Base-by-base conservation (phyloP, 64 coral and sea anemone genomes). In the Dendrophyllia cribrosa region DNA sequence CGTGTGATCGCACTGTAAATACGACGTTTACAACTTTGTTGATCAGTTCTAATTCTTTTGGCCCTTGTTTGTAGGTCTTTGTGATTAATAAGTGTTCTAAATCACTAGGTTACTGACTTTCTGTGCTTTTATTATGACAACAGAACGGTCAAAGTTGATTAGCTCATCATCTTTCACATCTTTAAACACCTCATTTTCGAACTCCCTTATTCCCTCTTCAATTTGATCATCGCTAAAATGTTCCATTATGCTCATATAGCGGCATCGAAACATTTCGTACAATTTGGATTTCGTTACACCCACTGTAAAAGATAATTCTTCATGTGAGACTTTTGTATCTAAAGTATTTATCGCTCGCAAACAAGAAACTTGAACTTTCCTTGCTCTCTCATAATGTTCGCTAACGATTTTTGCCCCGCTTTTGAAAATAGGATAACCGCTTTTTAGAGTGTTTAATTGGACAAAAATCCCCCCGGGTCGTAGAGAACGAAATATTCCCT, bases 181-280 rank as follows among this genome's bases (percentile, higher is more conserved):
- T 55, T 55, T 6, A 55, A 8, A 55, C 6, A 8, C 6, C 11
- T 3, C 52, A 6, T 55, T 80, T 5, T 80, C 53, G 14, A 80
- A 58, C 25, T 80, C 77, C 16, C 25, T 19, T 43, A 80, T 80
- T 58, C 77, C 77, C 25, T 80, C 77, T 45, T 80, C 77, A 9
- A 80, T 80, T 62, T 80, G 51, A 51, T 59, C 13, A 26, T 80
- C 77, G 22, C 21, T 59, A 13, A 80, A 9, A 23, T 80, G 24
- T 24, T 3, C 1, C 4, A 80, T 60, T 9, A 20, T 44, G 34
- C 77, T 80, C 10, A 58, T 1, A 20, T 60, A 80, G 23, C 77
- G 77, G 25, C 77, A 19, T 17, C 77, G 25, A 23, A 60, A 20
- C 21, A 43, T 80, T 26, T 80, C 55, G 12, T 80, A 59, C 77